Conservation (phyloP, 2,797 vertebrate species). For the Etheostoma nigrum region DNA sequence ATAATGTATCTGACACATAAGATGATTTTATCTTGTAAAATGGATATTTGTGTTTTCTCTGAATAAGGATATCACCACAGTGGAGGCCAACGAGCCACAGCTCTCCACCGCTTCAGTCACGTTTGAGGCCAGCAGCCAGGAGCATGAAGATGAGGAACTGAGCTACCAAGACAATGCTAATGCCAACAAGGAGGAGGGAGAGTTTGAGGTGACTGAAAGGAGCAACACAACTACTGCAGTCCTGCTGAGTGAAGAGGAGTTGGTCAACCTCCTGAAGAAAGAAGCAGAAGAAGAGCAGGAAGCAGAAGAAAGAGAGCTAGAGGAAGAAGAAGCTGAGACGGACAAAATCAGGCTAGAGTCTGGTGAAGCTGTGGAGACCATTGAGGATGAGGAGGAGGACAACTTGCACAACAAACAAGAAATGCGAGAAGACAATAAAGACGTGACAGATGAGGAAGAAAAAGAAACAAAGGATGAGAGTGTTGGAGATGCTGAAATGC, state of each 20-base stretch:
- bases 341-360: slow-evolving; percentile 15
- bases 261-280: slow-evolving; percentile 74
- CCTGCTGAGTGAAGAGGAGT: slow-evolving; percentile 80
- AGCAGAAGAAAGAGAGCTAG: slow-evolving; percentile 52
- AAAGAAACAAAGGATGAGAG: slow-evolving; percentile 28
- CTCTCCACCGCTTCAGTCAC: slow-evolving; percentile 74
- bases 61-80: slow-evolving; percentile 62
- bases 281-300: slow-evolving; percentile 69
- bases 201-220: slow-evolving; percentile 37
- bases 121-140: slow-evolving; percentile 74
- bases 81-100: slow-evolving; percentile 65
- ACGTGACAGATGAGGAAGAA: slow-evolving; percentile 25
- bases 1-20: neutral
- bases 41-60: slow-evolving; percentile 2
- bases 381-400: slow-evolving; percentile 26
- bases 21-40: neutral
- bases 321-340: slow-evolving; percentile 32
- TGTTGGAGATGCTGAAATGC: slow-evolving; percentile 27
- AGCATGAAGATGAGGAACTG: slow-evolving; percentile 74
- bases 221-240: slow-evolving; percentile 68
- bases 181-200: slow-evolving; percentile 43
- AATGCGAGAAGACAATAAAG: neutral
- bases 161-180: slow-evolving; percentile 69
- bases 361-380: slow-evolving; percentile 21
- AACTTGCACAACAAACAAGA: slow-evolving; percentile 28